Base-by-base conservation (phyloP, 2,888 invertebrate genomes). In the Cryptus armator region DNA sequence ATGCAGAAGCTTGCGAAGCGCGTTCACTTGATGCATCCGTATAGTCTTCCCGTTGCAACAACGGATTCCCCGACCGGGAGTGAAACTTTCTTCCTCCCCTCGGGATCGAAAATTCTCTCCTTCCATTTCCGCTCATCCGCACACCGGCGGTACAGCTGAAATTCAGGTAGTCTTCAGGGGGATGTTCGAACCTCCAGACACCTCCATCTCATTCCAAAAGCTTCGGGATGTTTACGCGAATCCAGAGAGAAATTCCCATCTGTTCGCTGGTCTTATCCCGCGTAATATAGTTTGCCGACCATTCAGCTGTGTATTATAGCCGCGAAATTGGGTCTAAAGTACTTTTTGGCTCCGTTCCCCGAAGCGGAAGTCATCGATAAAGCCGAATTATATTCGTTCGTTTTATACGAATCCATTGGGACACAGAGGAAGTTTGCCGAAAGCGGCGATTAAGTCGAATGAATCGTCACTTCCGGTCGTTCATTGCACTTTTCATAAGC, bases 381-480 rank as follows among this genome's bases (percentile, higher is more conserved):
- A 87, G 70, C 72, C 74, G 75, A 82, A 72, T 82, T 70, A 82
- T 24, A 59, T 29, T 14, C 14, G 24, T 82, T 79, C 75, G 70
- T 37, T 37, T 37, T 29, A 3, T 48, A 86, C 83, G 64, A 72
- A 84, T 48, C 56, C 53, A 62, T 32, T 24, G 56, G 53, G n/a
- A 71, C 59, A 43, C 19, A 48, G 66, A 68, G 24, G 71, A 81
- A 81, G 70, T 84, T 74, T 56, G n/a, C 79, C 78, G 72, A 79
- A 85, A 87, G 85, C 85, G 84, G 75, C 86, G 84, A 90, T 90
- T 91, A 88, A 84, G 86, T 70, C 68, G 83, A 88, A 87, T 83
- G 86, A 83, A 88, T 88, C 74, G 74, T 48, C 78, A 78, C 81
- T 74, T 81, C 81, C 81, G 81, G 74, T 48, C 68, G 48, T 66